Evolutionary conservation across 2,797 vertebrate species (phyloP).

Genomic region (Sebastes ruberrimus): DNA sequence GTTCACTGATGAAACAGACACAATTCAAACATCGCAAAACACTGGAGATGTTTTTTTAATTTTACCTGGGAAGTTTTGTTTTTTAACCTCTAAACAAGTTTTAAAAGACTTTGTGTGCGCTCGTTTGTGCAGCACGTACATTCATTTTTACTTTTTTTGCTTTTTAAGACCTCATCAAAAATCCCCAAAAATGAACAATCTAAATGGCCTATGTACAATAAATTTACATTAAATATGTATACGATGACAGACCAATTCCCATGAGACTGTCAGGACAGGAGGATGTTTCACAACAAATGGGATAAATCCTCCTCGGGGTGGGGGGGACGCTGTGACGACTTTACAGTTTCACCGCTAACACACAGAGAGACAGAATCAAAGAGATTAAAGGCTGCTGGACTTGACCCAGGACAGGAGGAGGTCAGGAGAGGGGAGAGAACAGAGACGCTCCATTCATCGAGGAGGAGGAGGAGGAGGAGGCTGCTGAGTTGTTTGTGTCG

Average conservation of each 20-base stretch:
- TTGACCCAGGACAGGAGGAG: conserved; percentile 8
- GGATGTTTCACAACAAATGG: neutral
- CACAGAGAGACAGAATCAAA: conserved; percentile 46
- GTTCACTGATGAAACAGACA: neutral
- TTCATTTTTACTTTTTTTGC: conserved; percentile 64
- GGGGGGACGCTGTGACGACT: neutral
- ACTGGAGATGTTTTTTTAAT: neutral
- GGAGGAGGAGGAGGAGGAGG: neutral
- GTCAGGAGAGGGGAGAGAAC: neutral
- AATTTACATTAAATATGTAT: conserved; percentile 84
- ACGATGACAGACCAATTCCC: conserved; percentile 27
- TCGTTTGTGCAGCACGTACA: conserved; percentile 61
- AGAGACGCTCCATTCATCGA: conserved; percentile 2
- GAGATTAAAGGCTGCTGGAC: conserved; percentile 40
- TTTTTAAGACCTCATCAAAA: conserved; percentile 48
- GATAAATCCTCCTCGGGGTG: conserved; percentile 14
- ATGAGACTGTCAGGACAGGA: neutral
- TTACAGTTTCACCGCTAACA: conserved; percentile 49
- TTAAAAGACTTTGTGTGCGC: conserved; percentile 21
- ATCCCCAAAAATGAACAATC: conserved; percentile 26
- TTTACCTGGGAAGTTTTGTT: neutral
- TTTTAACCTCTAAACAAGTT: neutral
- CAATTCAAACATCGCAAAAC: neutral
- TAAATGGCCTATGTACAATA: conserved; percentile 78
- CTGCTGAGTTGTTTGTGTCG: neutral